Conservation (phyloP, 35 echinoderm and acorn worm species). For the Heliocidaris tuberculata region DNA sequence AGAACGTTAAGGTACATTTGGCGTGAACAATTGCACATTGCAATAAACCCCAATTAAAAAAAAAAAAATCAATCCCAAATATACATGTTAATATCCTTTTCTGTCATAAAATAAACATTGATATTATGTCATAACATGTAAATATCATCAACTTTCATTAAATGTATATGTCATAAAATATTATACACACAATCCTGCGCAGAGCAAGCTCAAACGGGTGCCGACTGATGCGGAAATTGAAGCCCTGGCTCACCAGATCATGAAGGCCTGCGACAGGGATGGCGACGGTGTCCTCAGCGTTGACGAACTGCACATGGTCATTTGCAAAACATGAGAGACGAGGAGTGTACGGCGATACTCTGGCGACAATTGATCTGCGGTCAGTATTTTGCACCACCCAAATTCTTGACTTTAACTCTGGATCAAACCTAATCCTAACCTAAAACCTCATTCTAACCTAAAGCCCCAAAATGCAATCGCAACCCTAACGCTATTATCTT, state of each 20-base stretch:
- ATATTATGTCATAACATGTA: not conserved
- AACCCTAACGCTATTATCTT: no score
- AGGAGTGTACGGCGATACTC: not conserved
- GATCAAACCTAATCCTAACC: no score
- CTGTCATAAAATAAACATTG: not conserved
- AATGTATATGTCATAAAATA: not conserved
- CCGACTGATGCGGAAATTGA: conserved; percentile 10
- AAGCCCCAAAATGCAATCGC: no score
- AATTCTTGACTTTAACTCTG: no score
- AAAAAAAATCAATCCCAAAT: not conserved
- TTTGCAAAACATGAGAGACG: not conserved
- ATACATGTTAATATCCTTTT: not conserved
- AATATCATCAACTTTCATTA: not conserved
- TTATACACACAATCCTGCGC: not conserved
- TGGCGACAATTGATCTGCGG: no score
- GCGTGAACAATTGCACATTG: not conserved
- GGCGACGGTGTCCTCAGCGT: conserved; percentile 20
- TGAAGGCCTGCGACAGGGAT: conserved; percentile 20
- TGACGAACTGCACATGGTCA: conserved; percentile 11
- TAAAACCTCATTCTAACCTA: no score
- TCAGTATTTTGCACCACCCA: no score
- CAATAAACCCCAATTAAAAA: not conserved
- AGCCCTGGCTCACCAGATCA: not conserved
- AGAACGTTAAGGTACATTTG: not conserved
- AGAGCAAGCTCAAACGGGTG: not conserved